Percentiles rank a stretch among this genome's conserved stretches.
phyloP scores from a whole-genome alignment of 35 echinoderm and acorn worm genomes.

The Strongylocentrotus purpuratus region DNA sequence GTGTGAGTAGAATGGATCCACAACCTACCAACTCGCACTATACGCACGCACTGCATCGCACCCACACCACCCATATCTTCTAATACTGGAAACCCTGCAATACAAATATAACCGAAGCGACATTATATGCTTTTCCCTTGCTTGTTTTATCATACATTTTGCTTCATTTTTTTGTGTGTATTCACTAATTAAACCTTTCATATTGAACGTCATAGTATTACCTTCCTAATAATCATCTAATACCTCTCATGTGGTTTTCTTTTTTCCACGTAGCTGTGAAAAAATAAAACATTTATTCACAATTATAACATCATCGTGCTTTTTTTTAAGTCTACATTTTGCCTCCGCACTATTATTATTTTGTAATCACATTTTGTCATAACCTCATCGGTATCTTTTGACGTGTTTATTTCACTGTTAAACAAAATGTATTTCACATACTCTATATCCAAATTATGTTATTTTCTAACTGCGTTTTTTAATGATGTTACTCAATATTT shows the following conservation, averaged over 20 bases:
- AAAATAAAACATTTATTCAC: background rate
- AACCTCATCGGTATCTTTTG: too few relatives aligned
- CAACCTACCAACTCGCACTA: background rate
- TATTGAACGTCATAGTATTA: background rate
- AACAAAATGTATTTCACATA: too few relatives aligned
- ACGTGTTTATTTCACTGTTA: too few relatives aligned
- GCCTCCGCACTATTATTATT: too few relatives aligned
- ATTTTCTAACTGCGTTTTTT: too few relatives aligned
- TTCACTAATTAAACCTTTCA: background rate
- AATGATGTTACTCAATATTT: too few relatives aligned
- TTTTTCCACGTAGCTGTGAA: background rate
- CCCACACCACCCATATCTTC: slow-evolving; percentile 28
- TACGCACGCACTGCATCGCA: slow-evolving; percentile 1
- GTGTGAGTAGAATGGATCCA: background rate
- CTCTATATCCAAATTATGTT: too few relatives aligned
- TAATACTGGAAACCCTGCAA: background rate
- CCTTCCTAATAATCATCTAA: background rate
- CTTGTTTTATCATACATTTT: background rate
- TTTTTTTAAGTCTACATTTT: too few relatives aligned
- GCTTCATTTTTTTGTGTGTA: background rate
- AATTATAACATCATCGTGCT: too few relatives aligned
- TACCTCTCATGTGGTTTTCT: background rate
- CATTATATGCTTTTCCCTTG: background rate
- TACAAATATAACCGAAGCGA: background rate
- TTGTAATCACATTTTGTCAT: too few relatives aligned